Conservation (phyloP, 2,113 vertebrate species). For the Erythrocercus mccallii region DNA sequence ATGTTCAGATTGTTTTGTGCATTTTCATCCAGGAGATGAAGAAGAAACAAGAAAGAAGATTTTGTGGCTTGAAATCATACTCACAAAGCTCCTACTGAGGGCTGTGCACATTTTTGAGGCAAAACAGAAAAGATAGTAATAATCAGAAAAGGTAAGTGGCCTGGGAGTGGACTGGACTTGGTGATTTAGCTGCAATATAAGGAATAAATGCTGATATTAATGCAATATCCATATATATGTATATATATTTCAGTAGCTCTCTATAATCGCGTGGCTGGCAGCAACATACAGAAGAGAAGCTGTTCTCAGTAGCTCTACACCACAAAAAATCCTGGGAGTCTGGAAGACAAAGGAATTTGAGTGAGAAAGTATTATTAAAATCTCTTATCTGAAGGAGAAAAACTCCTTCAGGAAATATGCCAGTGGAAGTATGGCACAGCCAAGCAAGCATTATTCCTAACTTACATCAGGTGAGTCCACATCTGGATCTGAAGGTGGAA, state of each 20-base stretch:
- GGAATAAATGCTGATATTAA: not conserved
- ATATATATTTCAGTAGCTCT: not conserved
- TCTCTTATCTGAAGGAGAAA: not conserved
- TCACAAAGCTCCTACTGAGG: not conserved
- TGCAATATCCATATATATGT: not conserved
- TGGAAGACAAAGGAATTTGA: not conserved
- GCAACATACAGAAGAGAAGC: not conserved
- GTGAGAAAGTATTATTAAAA: not conserved
- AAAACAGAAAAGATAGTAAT: not conserved
- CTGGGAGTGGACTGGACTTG: not conserved
- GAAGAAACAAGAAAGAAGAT: not conserved
- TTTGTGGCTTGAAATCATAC: not conserved
- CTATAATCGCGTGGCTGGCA: not conserved
- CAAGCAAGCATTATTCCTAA: not conserved
- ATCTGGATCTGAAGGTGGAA: not conserved
- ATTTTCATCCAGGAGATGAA: not conserved
- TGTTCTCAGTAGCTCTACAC: not conserved
- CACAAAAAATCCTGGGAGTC: not conserved
- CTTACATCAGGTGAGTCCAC: not conserved
- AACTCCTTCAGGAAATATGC: not conserved
- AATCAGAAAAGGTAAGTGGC: not conserved
- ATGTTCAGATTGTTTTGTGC: not conserved
- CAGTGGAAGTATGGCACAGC: not conserved
- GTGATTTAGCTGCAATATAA: not conserved
- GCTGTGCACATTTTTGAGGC: not conserved